Evolutionary conservation across 2,888 invertebrate species (phyloP).

Genomic region (Aspidiotus destructor): DNA sequence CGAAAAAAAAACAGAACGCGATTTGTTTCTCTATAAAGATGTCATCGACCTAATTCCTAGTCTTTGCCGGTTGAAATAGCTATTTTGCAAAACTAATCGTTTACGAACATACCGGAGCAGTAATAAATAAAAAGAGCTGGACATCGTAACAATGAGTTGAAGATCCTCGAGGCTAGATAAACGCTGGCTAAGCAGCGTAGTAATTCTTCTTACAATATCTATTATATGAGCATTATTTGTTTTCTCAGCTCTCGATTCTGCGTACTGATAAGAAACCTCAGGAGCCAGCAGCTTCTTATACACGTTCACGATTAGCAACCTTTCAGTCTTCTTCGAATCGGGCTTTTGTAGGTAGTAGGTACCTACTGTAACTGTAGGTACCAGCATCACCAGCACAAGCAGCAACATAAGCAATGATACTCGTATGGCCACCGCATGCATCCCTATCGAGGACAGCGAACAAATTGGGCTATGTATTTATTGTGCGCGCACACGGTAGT

Average conservation of each 20-base stretch:
- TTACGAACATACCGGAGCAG: slow-evolving; percentile 20
- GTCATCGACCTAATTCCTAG: slow-evolving; percentile 32
- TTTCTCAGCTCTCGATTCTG: slow-evolving; percentile 29
- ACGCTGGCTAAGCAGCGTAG: slow-evolving; percentile 31
- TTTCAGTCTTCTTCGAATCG: too few relatives aligned
- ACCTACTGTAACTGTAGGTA: too few relatives aligned
- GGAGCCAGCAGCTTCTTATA: slow-evolving; percentile 9
- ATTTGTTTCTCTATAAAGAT: slow-evolving; percentile 28
- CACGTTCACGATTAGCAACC: too few relatives aligned
- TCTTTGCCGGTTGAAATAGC: slow-evolving; percentile 25
- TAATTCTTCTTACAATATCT: slow-evolving; percentile 30
- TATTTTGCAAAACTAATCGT: slow-evolving; percentile 33
- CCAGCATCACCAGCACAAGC: too few relatives aligned
- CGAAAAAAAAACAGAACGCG: slow-evolving; percentile 21
- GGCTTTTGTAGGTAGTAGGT: too few relatives aligned
- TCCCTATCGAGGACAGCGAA: too few relatives aligned
- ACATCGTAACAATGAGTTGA: slow-evolving; percentile 32
- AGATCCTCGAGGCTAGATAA: slow-evolving; percentile 31
- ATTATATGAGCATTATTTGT: slow-evolving; percentile 29
- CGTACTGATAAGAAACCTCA: slow-evolving; percentile 29
- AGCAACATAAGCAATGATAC: too few relatives aligned
- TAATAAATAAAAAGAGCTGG: slow-evolving; percentile 31
- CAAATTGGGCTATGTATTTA: too few relatives aligned
- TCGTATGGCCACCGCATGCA: too few relatives aligned
- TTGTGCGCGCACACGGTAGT: too few relatives aligned